Conservation (phyloP, 2,113 vertebrate species). For the Tenrec ecaudatus region DNA sequence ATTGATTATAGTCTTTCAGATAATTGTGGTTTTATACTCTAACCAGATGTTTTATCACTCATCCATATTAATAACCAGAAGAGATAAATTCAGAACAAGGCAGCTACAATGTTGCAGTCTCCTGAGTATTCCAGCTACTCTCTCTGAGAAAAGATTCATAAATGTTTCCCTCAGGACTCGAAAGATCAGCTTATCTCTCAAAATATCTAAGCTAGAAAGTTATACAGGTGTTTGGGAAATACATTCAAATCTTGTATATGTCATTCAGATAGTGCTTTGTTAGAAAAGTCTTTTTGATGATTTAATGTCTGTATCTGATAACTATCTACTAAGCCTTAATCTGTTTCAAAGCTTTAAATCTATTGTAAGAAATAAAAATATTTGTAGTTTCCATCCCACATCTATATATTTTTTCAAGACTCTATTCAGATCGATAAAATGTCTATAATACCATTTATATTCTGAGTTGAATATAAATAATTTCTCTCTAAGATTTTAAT, state of each 20-base stretch:
- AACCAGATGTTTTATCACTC: background rate
- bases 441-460: background rate
- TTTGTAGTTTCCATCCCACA: background rate
- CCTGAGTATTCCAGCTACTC: background rate
- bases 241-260: background rate
- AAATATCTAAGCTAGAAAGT: background rate
- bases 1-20: background rate
- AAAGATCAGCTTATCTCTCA: background rate
- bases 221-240: conserved; percentile 4
- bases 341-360: background rate
- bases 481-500: background rate
- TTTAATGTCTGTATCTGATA: background rate
- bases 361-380: background rate
- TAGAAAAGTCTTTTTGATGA: conserved; percentile 4
- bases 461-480: background rate
- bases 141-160: background rate
- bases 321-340: background rate
- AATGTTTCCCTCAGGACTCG: background rate
- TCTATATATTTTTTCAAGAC: background rate
- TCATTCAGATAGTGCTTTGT: background rate
- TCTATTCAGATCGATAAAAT: background rate
- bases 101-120: background rate
- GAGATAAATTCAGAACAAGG: background rate
- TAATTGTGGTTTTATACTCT: background rate
- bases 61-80: background rate